These are phyloP conservation scores for Gryon sp. DNA, from an alignment of 1,140 invertebrate species.

Conservation along the genomic window DNA sequence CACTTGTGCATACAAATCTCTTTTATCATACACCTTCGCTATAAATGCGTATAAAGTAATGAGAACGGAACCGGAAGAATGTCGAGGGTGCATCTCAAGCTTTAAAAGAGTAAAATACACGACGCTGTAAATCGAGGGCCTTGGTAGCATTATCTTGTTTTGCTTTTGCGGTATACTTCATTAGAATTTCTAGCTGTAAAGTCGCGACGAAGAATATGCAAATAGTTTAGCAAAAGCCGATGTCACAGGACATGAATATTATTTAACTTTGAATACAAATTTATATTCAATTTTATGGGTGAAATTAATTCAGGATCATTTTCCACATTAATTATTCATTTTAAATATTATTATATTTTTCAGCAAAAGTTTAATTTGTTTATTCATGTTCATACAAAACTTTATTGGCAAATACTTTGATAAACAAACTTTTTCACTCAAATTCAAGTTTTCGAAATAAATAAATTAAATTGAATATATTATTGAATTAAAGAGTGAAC, in stretches of 20 bases:
- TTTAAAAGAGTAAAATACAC: constrained; percentile 57
- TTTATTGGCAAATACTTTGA: too few species aligned
- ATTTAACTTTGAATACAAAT: constrained; percentile 26
- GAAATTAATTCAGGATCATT: constrained; percentile 9
- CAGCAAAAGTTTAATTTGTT: background rate
- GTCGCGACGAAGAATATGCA: constrained; percentile 49
- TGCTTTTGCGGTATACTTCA: constrained; percentile 53
- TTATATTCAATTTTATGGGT: constrained; percentile 32
- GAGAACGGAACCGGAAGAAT: constrained; percentile 53
- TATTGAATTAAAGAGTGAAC: too few species aligned
- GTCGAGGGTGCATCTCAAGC: constrained; percentile 22
- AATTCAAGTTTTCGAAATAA: too few species aligned
- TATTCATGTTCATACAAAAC: background rate
- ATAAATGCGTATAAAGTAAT: constrained; percentile 46
- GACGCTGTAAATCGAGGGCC: constrained; percentile 52
- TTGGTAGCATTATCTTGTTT: constrained; percentile 50
- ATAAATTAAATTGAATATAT: too few species aligned
- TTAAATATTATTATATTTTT: constrained; percentile 11
- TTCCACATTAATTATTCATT: constrained; percentile 12
- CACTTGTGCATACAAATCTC: constrained; percentile 27
- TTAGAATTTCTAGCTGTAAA: constrained; percentile 54
- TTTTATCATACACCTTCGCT: constrained; percentile 32
- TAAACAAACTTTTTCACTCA: too few species aligned
- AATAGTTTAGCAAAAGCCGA: constrained; percentile 47
- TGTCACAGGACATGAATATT: constrained; percentile 36